Evolutionary conservation across 2,888 invertebrate genomes (phyloP), one percentile per base, ranked within the genome.

Genomic region (Iselma pallidipennis): DNA sequence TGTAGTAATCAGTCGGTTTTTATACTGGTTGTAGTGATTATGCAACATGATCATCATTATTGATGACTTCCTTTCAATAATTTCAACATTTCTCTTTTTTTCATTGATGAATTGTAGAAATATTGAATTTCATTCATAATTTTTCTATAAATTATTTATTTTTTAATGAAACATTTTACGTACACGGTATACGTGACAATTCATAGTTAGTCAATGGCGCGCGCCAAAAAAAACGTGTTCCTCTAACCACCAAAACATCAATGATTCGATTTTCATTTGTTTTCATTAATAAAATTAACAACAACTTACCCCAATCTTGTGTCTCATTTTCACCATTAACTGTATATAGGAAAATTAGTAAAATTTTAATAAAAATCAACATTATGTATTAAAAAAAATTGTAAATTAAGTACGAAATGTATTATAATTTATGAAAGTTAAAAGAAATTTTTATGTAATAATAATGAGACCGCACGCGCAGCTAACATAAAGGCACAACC

Each of bases 231-330:
- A 71, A 68, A 66, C 59, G 65, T 66, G 33, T 33, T 53, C 37
- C 31, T 57, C 49, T 67, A 67, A 51, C 58, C 64, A 54, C 61
- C n/a, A n/a, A n/a, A n/a, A n/a, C n/a, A n/a, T n/a, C n/a, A 61
- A 59, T 53, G 25, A n/a, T 57, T 64, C 31, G 56, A 45, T 59
- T 63, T 31, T 25, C 51, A 21, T 51, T 45, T 45, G 21, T 45
- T 45, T 29, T 10, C 3, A 29, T 6, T 29, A 29, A 29, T 6
- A 29, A 29, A 29, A 29, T 49, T 21, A 25, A 25, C 9, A 26
- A 5, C 12, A 55, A 74, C 77, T 77, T 68, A 78, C 77, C 77
- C 77, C 77, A 78, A 63, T 73, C 67, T 48, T 73, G 74, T 69
- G 66, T 69, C 52, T 64, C 69, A 12, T 57, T 60, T 52, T 66